A percentile compares a stretch with the other conserved stretches of the same genome.
Evolutionary conservation across 1,140 invertebrate genomes (phyloP).

Genomic region (Ectropis grisescens): DNA sequence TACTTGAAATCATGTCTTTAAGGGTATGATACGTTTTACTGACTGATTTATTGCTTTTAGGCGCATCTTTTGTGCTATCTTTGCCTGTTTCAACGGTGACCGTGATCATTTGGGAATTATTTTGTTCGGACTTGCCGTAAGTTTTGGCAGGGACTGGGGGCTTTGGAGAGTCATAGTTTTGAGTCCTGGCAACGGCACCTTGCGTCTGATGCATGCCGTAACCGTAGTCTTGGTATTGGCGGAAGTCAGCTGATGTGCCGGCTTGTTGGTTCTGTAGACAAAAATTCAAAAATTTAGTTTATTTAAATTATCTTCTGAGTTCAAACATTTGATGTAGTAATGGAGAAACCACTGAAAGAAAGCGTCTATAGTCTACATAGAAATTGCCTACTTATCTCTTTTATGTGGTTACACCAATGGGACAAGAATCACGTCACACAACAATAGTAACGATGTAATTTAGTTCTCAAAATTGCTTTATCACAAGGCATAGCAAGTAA

Average conservation of each 20-base stretch:
- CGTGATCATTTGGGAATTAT: constrained; percentile 63
- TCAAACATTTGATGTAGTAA: too few species aligned
- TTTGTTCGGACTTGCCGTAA: constrained; percentile 43
- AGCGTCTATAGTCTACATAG: too few species aligned
- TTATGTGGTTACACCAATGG: too few species aligned
- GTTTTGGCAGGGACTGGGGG: constrained; percentile 60
- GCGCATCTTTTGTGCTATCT: constrained; percentile 66
- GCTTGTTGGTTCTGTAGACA: constrained; percentile 49
- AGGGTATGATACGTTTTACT: constrained; percentile 86
- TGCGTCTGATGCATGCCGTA: constrained; percentile 58
- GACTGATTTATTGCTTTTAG: constrained; percentile 75
- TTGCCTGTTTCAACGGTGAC: constrained; percentile 68
- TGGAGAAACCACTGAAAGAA: too few species aligned
- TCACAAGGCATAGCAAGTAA: too few species aligned
- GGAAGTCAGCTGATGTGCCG: constrained; percentile 53
- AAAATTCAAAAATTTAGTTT: constrained; percentile 4
- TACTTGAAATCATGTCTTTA: constrained; percentile 87
- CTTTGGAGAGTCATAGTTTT: constrained; percentile 56
- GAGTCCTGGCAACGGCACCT: constrained; percentile 36
- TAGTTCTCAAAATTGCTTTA: too few species aligned
- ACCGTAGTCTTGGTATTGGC: constrained; percentile 58
- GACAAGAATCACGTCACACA: too few species aligned
- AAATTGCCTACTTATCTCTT: too few species aligned
- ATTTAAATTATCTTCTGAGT: too few species aligned
- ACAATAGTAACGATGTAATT: too few species aligned